Evolutionary conservation across 2,113 vertebrate genomes (phyloP).

Genomic region (Pomatorhinus ruficollis): DNA sequence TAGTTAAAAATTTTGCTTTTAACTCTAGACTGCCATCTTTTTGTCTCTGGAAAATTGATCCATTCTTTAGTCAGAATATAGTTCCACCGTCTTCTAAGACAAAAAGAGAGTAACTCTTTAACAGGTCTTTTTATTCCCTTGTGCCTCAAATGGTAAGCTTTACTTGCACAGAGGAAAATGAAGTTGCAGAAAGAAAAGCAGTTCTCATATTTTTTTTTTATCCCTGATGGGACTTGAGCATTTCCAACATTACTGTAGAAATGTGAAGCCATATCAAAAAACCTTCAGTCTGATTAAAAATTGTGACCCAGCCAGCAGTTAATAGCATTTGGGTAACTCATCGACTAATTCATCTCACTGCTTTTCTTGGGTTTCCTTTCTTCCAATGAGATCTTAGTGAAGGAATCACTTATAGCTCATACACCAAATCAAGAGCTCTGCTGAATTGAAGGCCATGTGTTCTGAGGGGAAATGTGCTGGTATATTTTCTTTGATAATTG

Average conservation of each 20-base stretch:
- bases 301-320: not conserved
- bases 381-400: not conserved
- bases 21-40: not conserved
- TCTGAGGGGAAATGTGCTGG: not conserved
- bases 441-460: not conserved
- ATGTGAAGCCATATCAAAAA: constrained; percentile 2
- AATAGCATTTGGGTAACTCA: not conserved
- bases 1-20: not conserved
- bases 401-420: not conserved
- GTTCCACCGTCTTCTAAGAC: not conserved
- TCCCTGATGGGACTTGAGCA: not conserved
- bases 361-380: not conserved
- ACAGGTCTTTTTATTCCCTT: constrained; percentile 12
- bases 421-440: not conserved
- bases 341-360: not conserved
- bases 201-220: constrained; percentile 3
- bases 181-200: constrained; percentile 45
- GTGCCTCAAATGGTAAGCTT: constrained; percentile 20
- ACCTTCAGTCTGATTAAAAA: not conserved
- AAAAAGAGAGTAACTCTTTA: constrained; percentile 38
- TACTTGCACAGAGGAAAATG: constrained; percentile 14
- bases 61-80: not conserved
- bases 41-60: constrained; percentile 47
- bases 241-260: not conserved
- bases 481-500: constrained; percentile 17